Conservation (phyloP, 1,140 invertebrate species). For the Drosophila bifasciata region DNA sequence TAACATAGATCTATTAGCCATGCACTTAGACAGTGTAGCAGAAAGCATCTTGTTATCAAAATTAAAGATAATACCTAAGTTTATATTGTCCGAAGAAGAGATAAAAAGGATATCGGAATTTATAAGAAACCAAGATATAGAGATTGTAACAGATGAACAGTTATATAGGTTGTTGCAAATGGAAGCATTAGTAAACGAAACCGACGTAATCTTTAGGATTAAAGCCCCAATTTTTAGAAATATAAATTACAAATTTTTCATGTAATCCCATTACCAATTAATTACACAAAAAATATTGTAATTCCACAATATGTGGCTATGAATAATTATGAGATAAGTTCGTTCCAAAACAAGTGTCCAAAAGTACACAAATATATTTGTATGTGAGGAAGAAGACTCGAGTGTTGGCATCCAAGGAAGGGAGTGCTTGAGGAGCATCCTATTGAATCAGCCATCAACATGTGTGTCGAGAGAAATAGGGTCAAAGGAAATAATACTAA, state of each 20-base stretch:
- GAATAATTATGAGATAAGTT: conserved; percentile 3
- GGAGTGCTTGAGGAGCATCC: background rate
- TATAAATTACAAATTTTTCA: background rate
- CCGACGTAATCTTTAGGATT: background rate
- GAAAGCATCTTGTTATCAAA: conserved; percentile 19
- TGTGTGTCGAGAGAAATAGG: background rate
- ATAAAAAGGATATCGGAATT: conserved; percentile 1
- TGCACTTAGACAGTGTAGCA: conserved; percentile 24
- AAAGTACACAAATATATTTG: conserved; percentile 6
- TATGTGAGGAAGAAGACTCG: conserved; percentile 7
- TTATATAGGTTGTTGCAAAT: background rate
- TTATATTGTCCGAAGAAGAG: conserved; percentile 9
- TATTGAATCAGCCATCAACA: background rate
- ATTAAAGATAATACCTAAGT: conserved; percentile 16
- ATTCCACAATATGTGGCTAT: conserved; percentile 6
- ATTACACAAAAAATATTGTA: background rate
- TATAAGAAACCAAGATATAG: conserved; percentile 2
- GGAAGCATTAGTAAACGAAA: background rate
- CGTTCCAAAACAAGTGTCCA: conserved; percentile 1
- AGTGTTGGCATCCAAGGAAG: conserved; percentile 7
- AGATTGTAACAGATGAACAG: background rate
- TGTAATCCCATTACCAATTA: conserved; percentile 3
- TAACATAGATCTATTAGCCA: conserved; percentile 11
- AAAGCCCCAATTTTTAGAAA: background rate
- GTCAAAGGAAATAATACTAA: background rate